Percentiles rank a stretch among this genome's conserved stretches.
phyloP scores from a whole-genome alignment of 2,113 vertebrate genomes.

The Ochotona princeps region DNA sequence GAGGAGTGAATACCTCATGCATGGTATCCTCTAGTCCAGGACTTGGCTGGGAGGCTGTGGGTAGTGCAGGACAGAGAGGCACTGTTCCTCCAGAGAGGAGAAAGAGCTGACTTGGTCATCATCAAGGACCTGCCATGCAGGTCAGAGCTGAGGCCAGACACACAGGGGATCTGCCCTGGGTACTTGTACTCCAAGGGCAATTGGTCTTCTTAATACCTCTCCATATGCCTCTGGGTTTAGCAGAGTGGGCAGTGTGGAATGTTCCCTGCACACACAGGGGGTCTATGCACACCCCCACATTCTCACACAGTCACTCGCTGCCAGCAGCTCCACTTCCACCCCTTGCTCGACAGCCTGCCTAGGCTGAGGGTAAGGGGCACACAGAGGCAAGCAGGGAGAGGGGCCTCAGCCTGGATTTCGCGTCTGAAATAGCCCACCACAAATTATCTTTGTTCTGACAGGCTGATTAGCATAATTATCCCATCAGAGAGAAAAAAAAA shows the following conservation, averaged over 20 bases:
- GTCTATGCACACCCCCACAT: background rate
- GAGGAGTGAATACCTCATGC: background rate
- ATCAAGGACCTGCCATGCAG: background rate
- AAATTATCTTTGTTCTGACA: conserved; percentile 82
- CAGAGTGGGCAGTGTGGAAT: fast-evolving
- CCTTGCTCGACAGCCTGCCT: background rate
- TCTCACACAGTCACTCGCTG: background rate
- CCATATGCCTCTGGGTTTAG: background rate
- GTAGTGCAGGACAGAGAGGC: too few species aligned
- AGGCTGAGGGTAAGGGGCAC: background rate
- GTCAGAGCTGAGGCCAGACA: background rate
- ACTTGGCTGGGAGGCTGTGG: too few species aligned
- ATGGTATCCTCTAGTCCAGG: background rate
- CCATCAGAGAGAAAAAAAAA: conserved; percentile 60
- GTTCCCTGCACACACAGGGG: background rate
- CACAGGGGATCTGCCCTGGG: background rate
- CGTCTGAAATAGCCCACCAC: conserved; percentile 77
- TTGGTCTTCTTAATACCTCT: background rate
- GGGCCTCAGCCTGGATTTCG: conserved; percentile 62
- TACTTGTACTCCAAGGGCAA: background rate
- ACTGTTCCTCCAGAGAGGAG: background rate
- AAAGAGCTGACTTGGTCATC: background rate
- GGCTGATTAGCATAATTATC: conserved; percentile 82
- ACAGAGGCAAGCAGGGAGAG: conserved; percentile 45
- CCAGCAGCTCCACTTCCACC: background rate